Evolutionary conservation across 2,113 vertebrate species (phyloP).

Genomic region (Podarcis raffonei): DNA sequence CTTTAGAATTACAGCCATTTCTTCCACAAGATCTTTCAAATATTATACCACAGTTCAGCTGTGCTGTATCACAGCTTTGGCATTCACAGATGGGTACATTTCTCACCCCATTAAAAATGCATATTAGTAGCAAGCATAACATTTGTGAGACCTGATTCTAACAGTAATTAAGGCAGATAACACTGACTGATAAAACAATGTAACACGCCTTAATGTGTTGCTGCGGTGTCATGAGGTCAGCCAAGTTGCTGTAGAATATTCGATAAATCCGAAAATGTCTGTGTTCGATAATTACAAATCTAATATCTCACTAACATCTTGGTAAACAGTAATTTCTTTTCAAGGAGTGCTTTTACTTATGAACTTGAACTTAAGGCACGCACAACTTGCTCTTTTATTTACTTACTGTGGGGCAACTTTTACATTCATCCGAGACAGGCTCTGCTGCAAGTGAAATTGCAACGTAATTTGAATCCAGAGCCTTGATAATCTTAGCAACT

Average conservation of each 20-base stretch:
- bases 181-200: neutral
- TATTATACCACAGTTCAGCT: too few relatives aligned
- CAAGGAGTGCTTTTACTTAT: neutral
- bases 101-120: too few relatives aligned
- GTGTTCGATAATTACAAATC: fast-evolving
- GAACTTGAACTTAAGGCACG: neutral
- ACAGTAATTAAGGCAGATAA: neutral
- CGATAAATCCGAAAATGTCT: neutral
- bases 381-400: neutral
- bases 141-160: too few relatives aligned
- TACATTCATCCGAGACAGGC: slow-evolving; percentile 79
- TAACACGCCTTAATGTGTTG: neutral
- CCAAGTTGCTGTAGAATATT: neutral
- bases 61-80: too few relatives aligned
- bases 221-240: neutral
- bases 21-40: too few relatives aligned
- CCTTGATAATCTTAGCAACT: slow-evolving; percentile 77
- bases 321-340: neutral
- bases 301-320: neutral
- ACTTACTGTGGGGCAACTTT: slow-evolving; percentile 88
- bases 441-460: slow-evolving; percentile 83
- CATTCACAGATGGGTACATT: too few relatives aligned
- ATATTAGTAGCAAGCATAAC: too few relatives aligned
- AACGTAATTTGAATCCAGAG: slow-evolving; percentile 82
- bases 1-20: too few relatives aligned